Conservation (phyloP, 1,140 invertebrate species). For the Lineus longissimus region DNA sequence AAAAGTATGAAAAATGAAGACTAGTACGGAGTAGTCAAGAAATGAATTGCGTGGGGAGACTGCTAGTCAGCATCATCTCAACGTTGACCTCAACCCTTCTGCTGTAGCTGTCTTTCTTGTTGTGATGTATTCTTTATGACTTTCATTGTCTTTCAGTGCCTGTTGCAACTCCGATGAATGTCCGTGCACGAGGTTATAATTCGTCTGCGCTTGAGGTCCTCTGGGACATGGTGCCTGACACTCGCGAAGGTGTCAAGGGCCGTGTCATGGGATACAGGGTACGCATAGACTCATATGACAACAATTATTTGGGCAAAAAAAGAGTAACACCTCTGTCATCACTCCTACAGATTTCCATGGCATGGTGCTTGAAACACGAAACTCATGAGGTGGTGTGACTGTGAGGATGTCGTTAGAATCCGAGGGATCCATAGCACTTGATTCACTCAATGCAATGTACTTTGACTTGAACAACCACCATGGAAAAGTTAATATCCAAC, state of each 20-base stretch:
- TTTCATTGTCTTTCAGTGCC: slow-evolving; percentile 82
- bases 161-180: slow-evolving; percentile 78
- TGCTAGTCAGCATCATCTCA: no score
- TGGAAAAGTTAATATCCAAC: neutral
- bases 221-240: slow-evolving; percentile 84
- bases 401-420: neutral
- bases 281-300: no score
- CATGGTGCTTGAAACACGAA: no score
- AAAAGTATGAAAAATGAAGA: no score
- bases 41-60: no score
- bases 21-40: no score
- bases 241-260: slow-evolving; percentile 78
- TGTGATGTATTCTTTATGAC: no score
- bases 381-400: no score
- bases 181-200: slow-evolving; percentile 75
- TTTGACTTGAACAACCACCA: neutral
- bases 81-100: no score
- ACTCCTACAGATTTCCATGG: no score
- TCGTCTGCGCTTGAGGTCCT: slow-evolving; percentile 87
- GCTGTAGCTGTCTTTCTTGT: no score
- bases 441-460: neutral
- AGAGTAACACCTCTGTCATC: neutral
- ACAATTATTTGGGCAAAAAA: neutral
- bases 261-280: slow-evolving; percentile 87
- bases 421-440: neutral